Conservation (phyloP, 92 coral and sea anemone species). For the Diadumene lineata region DNA sequence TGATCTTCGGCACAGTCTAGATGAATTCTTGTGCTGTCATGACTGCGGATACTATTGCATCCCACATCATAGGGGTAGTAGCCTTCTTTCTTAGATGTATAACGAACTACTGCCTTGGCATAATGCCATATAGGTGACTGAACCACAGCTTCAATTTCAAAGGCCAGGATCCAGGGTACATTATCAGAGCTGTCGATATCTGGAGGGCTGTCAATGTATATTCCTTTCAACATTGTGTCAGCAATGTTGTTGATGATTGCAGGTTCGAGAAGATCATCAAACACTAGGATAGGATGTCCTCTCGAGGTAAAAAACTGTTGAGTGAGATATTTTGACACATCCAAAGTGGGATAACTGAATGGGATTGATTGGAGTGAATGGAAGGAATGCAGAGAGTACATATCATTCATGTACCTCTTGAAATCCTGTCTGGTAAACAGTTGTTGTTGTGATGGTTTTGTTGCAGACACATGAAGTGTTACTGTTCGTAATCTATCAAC, state of each 20-base stretch:
- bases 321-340: constrained; percentile 51
- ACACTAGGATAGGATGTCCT: constrained; percentile 58
- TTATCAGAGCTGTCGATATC: constrained; percentile 59
- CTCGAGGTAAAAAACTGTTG: constrained; percentile 53
- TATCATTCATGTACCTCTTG: not conserved
- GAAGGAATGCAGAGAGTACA: not conserved
- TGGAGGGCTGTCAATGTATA: constrained; percentile 62
- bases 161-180: constrained; percentile 77
- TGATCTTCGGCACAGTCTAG: constrained; percentile 53
- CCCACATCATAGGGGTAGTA: constrained; percentile 82
- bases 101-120: constrained; percentile 38
- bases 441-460: not conserved
- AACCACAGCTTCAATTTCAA: constrained; percentile 62
- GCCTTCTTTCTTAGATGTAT: constrained; percentile 51
- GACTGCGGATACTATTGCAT: constrained; percentile 72
- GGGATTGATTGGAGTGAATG: not conserved
- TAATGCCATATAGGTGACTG: constrained; percentile 61
- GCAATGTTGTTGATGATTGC: constrained; percentile 46
- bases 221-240: constrained; percentile 41
- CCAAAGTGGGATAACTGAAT: not conserved
- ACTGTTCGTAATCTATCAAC: constrained; percentile 44
- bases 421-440: not conserved
- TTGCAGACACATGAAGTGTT: constrained; percentile 31
- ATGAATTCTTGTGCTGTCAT: constrained; percentile 68
- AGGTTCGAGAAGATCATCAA: constrained; percentile 55